Conservation (phyloP, 2,888 invertebrate genomes). For the Eupithecia subfuscata region DNA sequence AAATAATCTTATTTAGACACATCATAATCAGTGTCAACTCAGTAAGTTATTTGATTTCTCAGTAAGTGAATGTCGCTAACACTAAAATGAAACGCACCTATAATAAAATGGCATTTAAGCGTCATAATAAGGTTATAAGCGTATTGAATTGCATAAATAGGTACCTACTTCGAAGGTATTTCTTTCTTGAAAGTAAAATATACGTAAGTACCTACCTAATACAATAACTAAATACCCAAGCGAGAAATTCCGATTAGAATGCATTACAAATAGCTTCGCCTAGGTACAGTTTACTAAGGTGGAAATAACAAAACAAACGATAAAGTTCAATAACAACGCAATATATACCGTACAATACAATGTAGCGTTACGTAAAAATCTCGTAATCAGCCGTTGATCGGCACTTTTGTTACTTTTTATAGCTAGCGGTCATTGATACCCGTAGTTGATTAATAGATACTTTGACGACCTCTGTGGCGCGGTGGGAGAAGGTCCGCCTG, state of each 20-base stretch:
- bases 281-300: conserved; percentile 41
- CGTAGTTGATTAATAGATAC: neutral
- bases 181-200: neutral
- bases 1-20: too few species aligned
- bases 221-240: neutral
- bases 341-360: conserved; percentile 37
- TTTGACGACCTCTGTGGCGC: too few species aligned
- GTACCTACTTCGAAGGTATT: neutral
- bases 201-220: neutral
- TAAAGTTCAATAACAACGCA: conserved; percentile 35
- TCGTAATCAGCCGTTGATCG: conserved; percentile 41
- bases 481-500: too few species aligned
- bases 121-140: too few species aligned
- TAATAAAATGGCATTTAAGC: neutral
- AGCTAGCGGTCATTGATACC: conserved; percentile 29
- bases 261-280: neutral
- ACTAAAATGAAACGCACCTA: neutral
- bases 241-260: neutral
- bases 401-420: conserved; percentile 44
- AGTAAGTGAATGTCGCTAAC: neutral
- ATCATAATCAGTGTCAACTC: neutral
- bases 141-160: neutral
- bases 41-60: neutral
- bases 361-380: conserved; percentile 49
- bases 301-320: conserved; percentile 49